Evolutionary conservation across 2,797 vertebrate genomes (phyloP).

Genomic region (Streptopelia turtur): DNA sequence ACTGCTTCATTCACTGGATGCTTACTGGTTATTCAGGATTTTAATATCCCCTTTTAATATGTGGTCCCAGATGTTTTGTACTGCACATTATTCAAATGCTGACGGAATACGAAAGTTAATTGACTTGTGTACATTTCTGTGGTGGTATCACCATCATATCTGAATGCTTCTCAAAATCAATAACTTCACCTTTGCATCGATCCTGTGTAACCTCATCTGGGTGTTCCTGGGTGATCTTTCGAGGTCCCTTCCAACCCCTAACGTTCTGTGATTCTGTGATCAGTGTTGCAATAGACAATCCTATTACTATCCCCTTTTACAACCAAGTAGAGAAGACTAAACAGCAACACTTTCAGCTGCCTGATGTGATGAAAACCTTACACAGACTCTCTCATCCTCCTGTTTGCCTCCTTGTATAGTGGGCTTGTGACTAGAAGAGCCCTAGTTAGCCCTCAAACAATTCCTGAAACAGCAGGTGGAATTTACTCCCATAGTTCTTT

Average conservation of each 20-base stretch:
- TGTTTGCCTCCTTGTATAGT: background rate
- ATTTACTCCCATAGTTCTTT: background rate
- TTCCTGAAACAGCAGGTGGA: constrained; percentile 20
- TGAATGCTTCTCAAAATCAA: background rate
- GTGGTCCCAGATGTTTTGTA: background rate
- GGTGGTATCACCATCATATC: background rate
- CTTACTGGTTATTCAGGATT: background rate
- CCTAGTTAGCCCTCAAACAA: constrained; percentile 21
- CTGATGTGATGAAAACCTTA: constrained; percentile 9
- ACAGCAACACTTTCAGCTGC: background rate
- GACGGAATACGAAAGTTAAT: background rate
- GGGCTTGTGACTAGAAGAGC: background rate
- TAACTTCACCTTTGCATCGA: background rate
- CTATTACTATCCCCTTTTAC: background rate
- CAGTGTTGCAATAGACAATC: background rate
- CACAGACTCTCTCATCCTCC: background rate
- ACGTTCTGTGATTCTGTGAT: too few relatives aligned
- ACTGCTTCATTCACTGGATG: background rate
- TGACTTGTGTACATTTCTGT: background rate
- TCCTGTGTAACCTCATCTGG: too few relatives aligned
- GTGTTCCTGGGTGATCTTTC: too few relatives aligned
- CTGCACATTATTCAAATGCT: background rate
- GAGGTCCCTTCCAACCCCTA: too few relatives aligned
- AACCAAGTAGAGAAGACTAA: background rate
- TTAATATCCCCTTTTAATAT: background rate